A percentile compares a stretch with the other conserved stretches of the same genome.
These are phyloP conservation scores for Phortica magna DNA, from an alignment of 2,888 invertebrate genomes.

Conservation along the genomic window DNA sequence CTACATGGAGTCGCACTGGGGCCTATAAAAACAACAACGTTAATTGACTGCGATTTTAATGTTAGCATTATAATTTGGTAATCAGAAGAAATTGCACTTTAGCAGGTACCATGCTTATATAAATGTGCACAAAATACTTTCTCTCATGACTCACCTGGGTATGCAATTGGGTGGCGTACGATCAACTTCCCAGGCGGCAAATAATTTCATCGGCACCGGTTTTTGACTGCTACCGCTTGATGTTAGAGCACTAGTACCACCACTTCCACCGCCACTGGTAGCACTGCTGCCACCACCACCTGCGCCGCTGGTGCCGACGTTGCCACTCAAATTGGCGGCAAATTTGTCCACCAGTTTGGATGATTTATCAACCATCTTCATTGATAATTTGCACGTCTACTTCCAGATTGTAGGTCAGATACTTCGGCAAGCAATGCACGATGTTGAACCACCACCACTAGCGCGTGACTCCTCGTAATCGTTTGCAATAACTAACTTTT, in stretches of 20 bases:
- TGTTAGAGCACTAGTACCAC: conserved; percentile 42
- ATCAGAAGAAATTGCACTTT: too few relatives aligned
- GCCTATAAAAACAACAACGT: too few relatives aligned
- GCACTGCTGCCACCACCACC: conserved; percentile 50
- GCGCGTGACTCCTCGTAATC: too few relatives aligned
- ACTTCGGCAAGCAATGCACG: too few relatives aligned
- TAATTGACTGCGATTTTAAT: too few relatives aligned
- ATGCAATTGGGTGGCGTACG: conserved; percentile 98
- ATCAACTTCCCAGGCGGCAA: conserved; percentile 99
- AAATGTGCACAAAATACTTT: too few relatives aligned
- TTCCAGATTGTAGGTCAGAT: conserved; percentile 3
- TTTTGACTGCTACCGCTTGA: conserved; percentile 77
- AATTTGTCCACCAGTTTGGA: conserved; percentile 78
- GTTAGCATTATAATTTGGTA: too few relatives aligned
- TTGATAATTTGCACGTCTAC: conserved; percentile 43
- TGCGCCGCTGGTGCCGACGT: conserved; percentile 55
- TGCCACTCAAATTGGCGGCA: conserved; percentile 69
- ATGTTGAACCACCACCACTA: too few relatives aligned
- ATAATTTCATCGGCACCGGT: conserved; percentile 99
- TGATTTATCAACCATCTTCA: conserved; percentile 78
- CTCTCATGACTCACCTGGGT: conserved; percentile 87
- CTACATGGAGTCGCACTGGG: too few relatives aligned
- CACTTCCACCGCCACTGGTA: conserved; percentile 43
- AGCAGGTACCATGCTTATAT: background rate
- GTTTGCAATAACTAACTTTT: too few relatives aligned